Evolutionary conservation across 92 coral and sea anemone species (phyloP).

Genomic region (Porites evermanni): DNA sequence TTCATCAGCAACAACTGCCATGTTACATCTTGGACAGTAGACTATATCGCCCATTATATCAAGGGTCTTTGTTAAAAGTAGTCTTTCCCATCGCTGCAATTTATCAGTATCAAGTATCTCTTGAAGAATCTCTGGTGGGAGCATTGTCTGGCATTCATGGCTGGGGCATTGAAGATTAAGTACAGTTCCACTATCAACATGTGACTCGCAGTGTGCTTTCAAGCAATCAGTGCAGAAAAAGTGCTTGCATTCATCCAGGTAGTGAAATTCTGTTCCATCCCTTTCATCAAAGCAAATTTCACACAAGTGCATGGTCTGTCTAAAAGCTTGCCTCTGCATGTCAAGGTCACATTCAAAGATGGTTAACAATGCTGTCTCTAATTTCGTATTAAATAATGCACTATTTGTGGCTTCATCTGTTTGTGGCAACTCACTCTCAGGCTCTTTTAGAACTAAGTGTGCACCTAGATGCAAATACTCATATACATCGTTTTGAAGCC

Average conservation of each 20-base stretch:
- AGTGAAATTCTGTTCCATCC: constrained; percentile 80
- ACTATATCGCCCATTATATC: constrained; percentile 88
- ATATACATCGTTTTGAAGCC: constrained; percentile 80
- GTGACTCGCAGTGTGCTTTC: constrained; percentile 80
- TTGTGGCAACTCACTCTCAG: constrained; percentile 21
- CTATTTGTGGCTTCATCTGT: not conserved
- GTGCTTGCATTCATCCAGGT: constrained; percentile 86
- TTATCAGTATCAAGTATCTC: constrained; percentile 74
- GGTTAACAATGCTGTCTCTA: constrained; percentile 71
- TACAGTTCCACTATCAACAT: constrained; percentile 86
- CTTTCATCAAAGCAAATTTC: constrained; percentile 90
- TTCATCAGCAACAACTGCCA: constrained; percentile 86
- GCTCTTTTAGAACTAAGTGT: constrained; percentile 65
- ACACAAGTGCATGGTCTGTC: constrained; percentile 75
- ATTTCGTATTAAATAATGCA: constrained; percentile 3
- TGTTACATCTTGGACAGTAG: constrained; percentile 94
- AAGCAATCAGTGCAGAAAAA: constrained; percentile 89
- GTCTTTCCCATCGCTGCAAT: constrained; percentile 88
- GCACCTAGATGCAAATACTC: constrained; percentile 67
- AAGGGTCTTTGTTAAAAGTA: constrained; percentile 78
- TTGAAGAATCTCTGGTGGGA: constrained; percentile 79
- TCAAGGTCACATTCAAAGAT: constrained; percentile 89
- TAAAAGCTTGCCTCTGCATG: constrained; percentile 67
- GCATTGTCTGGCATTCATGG: constrained; percentile 70
- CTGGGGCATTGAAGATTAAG: constrained; percentile 79